phyloP scores from a whole-genome alignment of 2,888 invertebrate species.

The Rutpela maculata region DNA sequence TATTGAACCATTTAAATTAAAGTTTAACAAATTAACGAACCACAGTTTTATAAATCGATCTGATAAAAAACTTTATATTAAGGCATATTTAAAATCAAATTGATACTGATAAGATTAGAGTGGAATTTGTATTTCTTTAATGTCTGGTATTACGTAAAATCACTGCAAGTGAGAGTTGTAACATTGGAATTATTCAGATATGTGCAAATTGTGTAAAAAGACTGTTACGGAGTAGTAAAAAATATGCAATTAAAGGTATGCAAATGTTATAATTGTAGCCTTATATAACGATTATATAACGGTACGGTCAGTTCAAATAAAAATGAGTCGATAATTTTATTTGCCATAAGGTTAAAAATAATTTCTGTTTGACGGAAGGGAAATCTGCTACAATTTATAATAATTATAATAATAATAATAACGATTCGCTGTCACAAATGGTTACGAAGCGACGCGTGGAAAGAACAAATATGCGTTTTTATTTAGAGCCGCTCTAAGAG shows the following conservation, averaged over 20 bases:
- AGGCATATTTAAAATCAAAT: not conserved
- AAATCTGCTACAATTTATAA: too few species aligned
- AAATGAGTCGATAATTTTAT: too few species aligned
- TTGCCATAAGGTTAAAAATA: too few species aligned
- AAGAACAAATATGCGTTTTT: too few species aligned
- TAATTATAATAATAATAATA: too few species aligned
- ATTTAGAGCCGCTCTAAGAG: too few species aligned
- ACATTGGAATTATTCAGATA: constrained; percentile 28
- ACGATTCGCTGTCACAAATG: too few species aligned
- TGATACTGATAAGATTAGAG: not conserved
- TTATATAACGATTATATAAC: not conserved
- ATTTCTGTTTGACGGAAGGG: too few species aligned
- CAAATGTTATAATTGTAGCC: constrained; percentile 4
- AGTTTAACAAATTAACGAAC: not conserved
- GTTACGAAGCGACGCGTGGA: too few species aligned
- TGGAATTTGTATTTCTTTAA: not conserved
- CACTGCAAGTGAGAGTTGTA: constrained; percentile 7
- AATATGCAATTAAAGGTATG: constrained; percentile 11
- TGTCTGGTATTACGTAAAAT: not conserved
- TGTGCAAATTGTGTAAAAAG: constrained; percentile 20
- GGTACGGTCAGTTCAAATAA: not conserved
- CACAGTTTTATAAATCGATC: not conserved
- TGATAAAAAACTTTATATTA: not conserved
- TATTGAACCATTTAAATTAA: constrained; percentile 2
- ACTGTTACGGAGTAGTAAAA: not conserved